These are phyloP conservation scores for Centruroides sculpturatus DNA, from an alignment of 1,140 invertebrate genomes.

Conservation along the genomic window DNA sequence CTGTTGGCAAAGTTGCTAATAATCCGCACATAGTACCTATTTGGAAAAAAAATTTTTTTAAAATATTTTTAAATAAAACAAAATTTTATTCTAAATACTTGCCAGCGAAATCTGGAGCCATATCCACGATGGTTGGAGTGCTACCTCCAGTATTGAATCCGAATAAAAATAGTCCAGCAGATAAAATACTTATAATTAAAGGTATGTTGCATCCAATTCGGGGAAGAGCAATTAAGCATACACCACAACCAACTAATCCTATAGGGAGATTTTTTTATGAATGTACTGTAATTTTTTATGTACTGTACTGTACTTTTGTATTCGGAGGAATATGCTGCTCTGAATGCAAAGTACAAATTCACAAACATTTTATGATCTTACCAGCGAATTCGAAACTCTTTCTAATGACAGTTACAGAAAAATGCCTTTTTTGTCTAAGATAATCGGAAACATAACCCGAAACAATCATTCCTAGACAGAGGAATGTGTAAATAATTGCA, in stretches of 20 bases:
- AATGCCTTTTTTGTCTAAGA: not conserved
- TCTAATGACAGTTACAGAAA: not conserved
- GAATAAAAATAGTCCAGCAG: not conserved
- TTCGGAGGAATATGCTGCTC: too few species aligned
- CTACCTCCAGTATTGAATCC: not conserved
- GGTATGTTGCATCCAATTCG: not conserved
- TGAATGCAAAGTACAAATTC: not conserved
- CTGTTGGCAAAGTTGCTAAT: too few species aligned
- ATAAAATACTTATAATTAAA: not conserved
- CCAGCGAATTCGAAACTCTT: not conserved
- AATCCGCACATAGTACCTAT: too few species aligned
- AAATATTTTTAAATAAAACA: too few species aligned
- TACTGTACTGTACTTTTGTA: too few species aligned
- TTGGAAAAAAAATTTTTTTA: too few species aligned
- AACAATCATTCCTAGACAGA: not conserved
- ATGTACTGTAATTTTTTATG: too few species aligned
- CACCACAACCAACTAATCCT: not conserved
- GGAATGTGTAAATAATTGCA: not conserved
- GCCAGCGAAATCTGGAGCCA: conserved; percentile 1
- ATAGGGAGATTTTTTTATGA: not conserved
- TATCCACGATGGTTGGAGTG: not conserved
- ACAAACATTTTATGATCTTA: not conserved
- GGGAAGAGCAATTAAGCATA: not conserved
- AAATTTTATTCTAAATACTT: too few species aligned
- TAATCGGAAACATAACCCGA: not conserved